Evolutionary conservation across 2,888 invertebrate genomes (phyloP), one percentile per base, ranked within the genome.

Genomic region (Tenthredo scrophulariae): DNA sequence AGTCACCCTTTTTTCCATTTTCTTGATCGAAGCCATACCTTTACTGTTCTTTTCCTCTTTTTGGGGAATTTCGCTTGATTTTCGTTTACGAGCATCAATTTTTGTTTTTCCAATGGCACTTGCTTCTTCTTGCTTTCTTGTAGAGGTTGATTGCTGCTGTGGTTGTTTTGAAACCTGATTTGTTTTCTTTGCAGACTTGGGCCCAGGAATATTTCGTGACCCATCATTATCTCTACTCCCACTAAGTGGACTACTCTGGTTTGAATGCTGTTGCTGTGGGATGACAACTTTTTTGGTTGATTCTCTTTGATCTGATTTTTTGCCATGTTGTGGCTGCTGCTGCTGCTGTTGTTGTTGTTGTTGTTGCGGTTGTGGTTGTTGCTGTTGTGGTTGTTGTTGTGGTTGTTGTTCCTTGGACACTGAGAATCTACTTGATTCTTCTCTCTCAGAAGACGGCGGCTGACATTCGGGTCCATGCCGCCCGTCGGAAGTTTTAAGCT

Each of bases 401-500:
- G 91, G 75, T 86, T 88, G 86, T 88, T 91, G 86, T 92, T 93
- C 88, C 93, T 94, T 86, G 91, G 91, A 89, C 87, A 92, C 91
- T 89, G 93, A 92, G 86, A 93, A 82, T 86, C 91, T 88, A 89
- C 89, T 89, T 94, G 95, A 94, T 96, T 97, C 96, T 95, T 96
- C 96, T 97, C 97, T 95, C 95, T 96, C 95, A 97, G 94, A 93
- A 96, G 95, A 92, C 95, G 96, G 95, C 95, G 96, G 95, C 95
- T 95, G 94, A 95, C 95, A 95, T 95, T 96, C 94, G 94, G 94
- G 95, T 95, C 95, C 96, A 95, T 95, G 95, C 95, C 95, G 95
- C 96, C 96, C 95, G 95, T 96, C 96, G 96, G 96, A 96, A 96
- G 96, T 96, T 96, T 96, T 96, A 96, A 96, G 96, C 96, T 96